These are phyloP conservation scores for Phoebastria nigripes DNA, from an alignment of 2,797 vertebrate species.

Conservation along the genomic window DNA sequence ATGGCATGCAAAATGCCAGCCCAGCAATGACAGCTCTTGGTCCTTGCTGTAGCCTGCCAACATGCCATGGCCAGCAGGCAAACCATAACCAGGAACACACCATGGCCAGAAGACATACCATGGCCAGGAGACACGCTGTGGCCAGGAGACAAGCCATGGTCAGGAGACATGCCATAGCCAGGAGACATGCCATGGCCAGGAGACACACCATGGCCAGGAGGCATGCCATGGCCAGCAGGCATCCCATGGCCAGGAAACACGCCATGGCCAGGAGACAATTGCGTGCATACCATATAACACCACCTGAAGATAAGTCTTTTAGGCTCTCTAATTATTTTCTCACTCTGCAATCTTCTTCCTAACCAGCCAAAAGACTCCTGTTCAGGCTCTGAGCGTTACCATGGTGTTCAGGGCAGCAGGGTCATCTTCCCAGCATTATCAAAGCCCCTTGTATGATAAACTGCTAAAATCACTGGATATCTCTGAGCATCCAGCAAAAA, in stretches of 20 bases:
- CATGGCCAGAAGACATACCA: no score
- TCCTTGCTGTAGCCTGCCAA: background rate
- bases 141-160: background rate
- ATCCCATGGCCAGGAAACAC: background rate
- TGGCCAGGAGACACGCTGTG: no score
- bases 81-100: background rate
- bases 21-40: rapidly evolving
- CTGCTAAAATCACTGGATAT: background rate
- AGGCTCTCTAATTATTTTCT: background rate
- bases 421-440: background rate
- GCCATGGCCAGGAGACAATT: background rate
- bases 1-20: background rate
- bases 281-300: background rate
- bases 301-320: background rate
- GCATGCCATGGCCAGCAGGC: background rate
- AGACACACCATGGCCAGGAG: background rate
- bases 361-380: background rate
- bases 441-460: background rate
- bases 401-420: background rate
- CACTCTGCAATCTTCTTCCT: background rate
- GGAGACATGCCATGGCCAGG: background rate
- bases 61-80: background rate
- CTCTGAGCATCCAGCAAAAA: background rate
- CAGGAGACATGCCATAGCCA: background rate
- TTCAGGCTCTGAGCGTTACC: background rate